phyloP scores from a whole-genome alignment of 2,888 invertebrate species.

The Tryphoninae sp. region DNA sequence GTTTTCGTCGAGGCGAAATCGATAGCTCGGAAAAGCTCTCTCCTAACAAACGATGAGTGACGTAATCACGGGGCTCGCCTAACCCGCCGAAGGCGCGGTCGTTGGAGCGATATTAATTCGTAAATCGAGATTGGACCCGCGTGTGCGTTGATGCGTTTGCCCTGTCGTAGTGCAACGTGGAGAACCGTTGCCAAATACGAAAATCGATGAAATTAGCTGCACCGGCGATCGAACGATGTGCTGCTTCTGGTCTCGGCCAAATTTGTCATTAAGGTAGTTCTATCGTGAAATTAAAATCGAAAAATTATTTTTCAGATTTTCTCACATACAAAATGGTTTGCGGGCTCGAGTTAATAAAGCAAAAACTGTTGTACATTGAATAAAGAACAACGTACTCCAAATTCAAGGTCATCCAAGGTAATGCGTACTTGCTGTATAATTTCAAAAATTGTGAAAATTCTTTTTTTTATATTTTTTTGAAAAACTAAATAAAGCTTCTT shows the following conservation, averaged over 20 bases:
- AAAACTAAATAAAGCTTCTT: too few relatives aligned
- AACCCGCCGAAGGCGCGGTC: slow-evolving; percentile 43
- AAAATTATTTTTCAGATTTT: too few relatives aligned
- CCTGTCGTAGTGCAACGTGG: slow-evolving; percentile 20
- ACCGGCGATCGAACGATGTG: slow-evolving; percentile 45
- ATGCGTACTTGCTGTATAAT: too few relatives aligned
- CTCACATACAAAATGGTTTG: too few relatives aligned
- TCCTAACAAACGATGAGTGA: slow-evolving; percentile 66
- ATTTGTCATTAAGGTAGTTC: too few relatives aligned
- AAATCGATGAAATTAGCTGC: slow-evolving; percentile 58
- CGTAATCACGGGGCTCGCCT: slow-evolving; percentile 57
- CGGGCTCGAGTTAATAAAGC: too few relatives aligned
- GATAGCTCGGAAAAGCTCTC: slow-evolving; percentile 62
- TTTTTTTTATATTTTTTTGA: too few relatives aligned
- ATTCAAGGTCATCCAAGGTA: too few relatives aligned
- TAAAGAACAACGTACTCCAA: too few relatives aligned
- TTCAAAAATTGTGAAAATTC: too few relatives aligned
- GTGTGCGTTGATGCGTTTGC: slow-evolving; percentile 32
- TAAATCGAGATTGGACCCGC: slow-evolving; percentile 54
- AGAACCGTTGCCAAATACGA: slow-evolving; percentile 57
- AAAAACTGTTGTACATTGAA: too few relatives aligned
- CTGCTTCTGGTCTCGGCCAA: neutral
- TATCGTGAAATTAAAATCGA: too few relatives aligned
- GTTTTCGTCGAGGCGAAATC: slow-evolving; percentile 68
- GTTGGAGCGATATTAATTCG: slow-evolving; percentile 57